A percentile compares a stretch with the other conserved stretches of the same genome.
Conservation (phyloP, 1,140 invertebrate species). For the Prorops nasuta region DNA sequence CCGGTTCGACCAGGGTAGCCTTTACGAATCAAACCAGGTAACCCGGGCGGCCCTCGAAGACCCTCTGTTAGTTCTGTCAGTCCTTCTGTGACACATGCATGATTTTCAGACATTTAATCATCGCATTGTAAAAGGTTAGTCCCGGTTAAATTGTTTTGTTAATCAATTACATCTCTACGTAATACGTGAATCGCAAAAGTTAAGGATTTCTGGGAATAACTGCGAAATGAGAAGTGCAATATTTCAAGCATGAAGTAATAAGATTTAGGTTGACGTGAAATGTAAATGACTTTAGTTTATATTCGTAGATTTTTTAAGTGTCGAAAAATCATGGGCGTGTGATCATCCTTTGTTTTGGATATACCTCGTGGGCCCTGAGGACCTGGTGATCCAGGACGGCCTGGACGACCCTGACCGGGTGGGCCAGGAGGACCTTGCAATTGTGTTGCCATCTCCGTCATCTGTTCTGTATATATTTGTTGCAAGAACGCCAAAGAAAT, state of each 20-base stretch:
- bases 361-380: conserved; percentile 64
- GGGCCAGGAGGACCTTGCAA: conserved; percentile 64
- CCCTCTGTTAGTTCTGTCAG: conserved; percentile 59
- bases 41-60: conserved; percentile 56
- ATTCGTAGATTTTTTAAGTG: too few relatives aligned
- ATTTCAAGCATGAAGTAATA: too few relatives aligned
- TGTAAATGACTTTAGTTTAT: too few relatives aligned
- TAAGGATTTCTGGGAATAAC: too few relatives aligned
- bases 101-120: too few relatives aligned
- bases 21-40: conserved; percentile 47
- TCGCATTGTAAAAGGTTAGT: too few relatives aligned
- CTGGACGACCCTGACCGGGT: conserved; percentile 61
- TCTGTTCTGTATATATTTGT: conserved; percentile 57
- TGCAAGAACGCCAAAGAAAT: conserved; percentile 7
- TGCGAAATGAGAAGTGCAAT: too few relatives aligned
- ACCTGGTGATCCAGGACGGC: conserved; percentile 62
- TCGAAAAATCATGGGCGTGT: background rate
- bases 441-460: conserved; percentile 61
- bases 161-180: conserved; percentile 9
- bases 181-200: conserved; percentile 7
- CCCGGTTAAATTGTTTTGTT: conserved; percentile 23
- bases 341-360: conserved; percentile 15
- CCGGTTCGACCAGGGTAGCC: conserved; percentile 48
- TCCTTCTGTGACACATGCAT: conserved; percentile 52
- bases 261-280: too few relatives aligned